Base-by-base conservation (phyloP, 2,888 invertebrate genomes). In the Anaspis maculata region DNA sequence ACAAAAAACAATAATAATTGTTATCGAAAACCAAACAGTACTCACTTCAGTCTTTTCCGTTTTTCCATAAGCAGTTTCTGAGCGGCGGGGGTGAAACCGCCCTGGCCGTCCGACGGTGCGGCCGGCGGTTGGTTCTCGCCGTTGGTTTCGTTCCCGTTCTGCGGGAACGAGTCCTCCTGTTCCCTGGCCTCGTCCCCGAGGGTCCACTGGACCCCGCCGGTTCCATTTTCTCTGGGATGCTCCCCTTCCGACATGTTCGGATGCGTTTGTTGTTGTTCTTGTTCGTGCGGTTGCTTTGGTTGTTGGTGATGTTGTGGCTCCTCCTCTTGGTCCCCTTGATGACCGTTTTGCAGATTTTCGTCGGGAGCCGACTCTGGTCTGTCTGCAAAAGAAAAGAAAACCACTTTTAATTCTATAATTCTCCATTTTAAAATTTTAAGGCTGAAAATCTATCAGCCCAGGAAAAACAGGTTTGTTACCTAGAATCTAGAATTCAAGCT, bases 111-210 rank as follows among this genome's bases (percentile, higher is more conserved):
- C 51, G 70, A 61, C 50, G 68, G 54, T 9, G 62, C 52, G 2
- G 56, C 51, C n/a, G 64, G 61, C 3, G 61, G 62, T 12, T 48
- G n/a, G n/a, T n/a, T n/a, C n/a, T n/a, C n/a, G n/a, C n/a, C 49
- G 13, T 60, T 54, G 13, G 43, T 34, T 25, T 48, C 41, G 29
- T 48, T 54, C n/a, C 52, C 56, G 33, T 46, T 44, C 34, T 52
- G 51, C 7, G 72, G 72, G 54, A 75, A 75, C 10, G 60, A 65
- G 39, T 75, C 75, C 31, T 61, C 57, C 11, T 57, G 56, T 44
- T 66, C 65, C 12, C 48, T 45, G 15, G 39, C 42, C 30, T 57
- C 60, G 15, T 51, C 52, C 7, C 54, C 57, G 3, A 57, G 41
- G 10, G 52, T 56, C 52, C 57, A 54, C 6, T 54, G 53, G 24